phyloP scores from a whole-genome alignment of 2,113 vertebrate genomes.

The Channa argus region DNA sequence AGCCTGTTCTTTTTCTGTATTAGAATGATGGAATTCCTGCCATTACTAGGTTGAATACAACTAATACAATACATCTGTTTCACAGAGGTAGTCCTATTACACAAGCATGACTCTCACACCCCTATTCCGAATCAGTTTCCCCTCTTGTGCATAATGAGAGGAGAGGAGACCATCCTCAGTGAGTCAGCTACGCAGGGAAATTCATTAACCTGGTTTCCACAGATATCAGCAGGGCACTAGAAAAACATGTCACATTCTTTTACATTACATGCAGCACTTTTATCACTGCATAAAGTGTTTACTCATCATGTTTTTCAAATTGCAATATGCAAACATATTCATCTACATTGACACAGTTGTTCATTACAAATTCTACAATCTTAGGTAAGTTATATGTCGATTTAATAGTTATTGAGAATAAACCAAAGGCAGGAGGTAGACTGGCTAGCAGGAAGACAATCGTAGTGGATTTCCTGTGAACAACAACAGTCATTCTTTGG shows the following conservation, averaged over 20 bases:
- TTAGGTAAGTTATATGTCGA: not conserved
- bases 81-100: not conserved
- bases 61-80: not conserved
- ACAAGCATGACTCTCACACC: conserved; percentile 2
- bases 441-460: conserved; percentile 7
- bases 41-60: not conserved
- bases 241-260: conserved; percentile 12
- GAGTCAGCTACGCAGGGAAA: conserved; percentile 51
- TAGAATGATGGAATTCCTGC: too few species aligned
- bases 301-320: too few species aligned
- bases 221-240: conserved; percentile 30
- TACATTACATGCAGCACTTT: not conserved
- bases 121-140: conserved; percentile 13
- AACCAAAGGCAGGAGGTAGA: not conserved
- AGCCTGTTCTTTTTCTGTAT: not conserved
- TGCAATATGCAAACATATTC: too few species aligned
- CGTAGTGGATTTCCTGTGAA: conserved; percentile 48
- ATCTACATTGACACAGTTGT: too few species aligned
- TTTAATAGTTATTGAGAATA: conserved; percentile 16
- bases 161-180: conserved; percentile 16
- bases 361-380: too few species aligned
- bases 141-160: not conserved
- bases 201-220: conserved; percentile 56
- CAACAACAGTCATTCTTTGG: conserved; percentile 36
- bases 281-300: not conserved